Conservation (phyloP, 2,113 vertebrate genomes). For the Pseudopipra pipra region DNA sequence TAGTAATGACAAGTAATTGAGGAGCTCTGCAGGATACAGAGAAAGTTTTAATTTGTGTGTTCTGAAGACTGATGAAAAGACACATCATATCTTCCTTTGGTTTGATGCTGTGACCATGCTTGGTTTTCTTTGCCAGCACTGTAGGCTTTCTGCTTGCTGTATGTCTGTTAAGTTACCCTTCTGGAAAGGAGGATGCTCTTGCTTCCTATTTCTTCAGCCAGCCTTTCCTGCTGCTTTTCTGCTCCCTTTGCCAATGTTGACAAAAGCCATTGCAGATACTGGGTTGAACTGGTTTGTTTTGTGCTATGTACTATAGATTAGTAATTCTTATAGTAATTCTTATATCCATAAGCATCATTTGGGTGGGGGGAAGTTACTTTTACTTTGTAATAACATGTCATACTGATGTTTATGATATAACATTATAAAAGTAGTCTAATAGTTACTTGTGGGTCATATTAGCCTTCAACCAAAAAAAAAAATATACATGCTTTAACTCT, state of each 20-base stretch:
- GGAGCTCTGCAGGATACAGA: slow-evolving; percentile 36
- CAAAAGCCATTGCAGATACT: neutral
- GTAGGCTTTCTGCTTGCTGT: neutral
- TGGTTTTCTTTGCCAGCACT: neutral
- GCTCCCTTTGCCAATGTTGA: neutral
- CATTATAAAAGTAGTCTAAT: neutral
- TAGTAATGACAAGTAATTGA: slow-evolving; percentile 47
- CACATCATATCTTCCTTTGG: neutral
- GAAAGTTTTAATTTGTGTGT: slow-evolving; percentile 46
- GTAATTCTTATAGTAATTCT: neutral
- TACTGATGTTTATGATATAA: neutral
- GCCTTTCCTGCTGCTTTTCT: neutral
- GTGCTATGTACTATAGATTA: neutral
- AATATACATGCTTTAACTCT: neutral
- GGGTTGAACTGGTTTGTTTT: neutral
- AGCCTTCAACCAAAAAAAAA: neutral
- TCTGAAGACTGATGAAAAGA: slow-evolving; percentile 30
- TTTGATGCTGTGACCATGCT: neutral
- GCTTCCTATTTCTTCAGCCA: neutral
- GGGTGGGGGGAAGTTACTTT: neutral
- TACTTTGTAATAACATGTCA: neutral
- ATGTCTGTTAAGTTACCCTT: neutral
- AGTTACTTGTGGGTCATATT: neutral
- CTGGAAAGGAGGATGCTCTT: neutral
- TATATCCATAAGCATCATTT: neutral